Evolutionary conservation across 2,797 vertebrate genomes (phyloP).

Genomic region (Notamacropus eugenii): DNA sequence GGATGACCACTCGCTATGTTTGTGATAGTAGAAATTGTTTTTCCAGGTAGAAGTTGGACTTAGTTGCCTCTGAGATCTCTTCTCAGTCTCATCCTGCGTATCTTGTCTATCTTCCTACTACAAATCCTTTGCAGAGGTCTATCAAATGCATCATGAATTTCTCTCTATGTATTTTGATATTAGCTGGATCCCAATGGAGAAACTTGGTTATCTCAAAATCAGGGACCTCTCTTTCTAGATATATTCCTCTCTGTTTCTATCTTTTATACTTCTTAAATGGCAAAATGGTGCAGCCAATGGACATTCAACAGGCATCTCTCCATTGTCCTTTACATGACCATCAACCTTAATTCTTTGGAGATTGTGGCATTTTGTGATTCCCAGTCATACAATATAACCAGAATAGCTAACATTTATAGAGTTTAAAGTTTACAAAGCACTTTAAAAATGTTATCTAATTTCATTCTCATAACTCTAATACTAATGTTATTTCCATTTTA

Average conservation of each 20-base stretch:
- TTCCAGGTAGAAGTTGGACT: background rate
- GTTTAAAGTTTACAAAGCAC: background rate
- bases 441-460: background rate
- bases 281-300: background rate
- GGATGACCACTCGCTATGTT: background rate
- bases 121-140: background rate
- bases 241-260: background rate
- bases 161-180: background rate
- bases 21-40: background rate
- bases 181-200: background rate
- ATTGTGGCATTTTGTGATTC: background rate
- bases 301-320: background rate
- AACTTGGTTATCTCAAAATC: background rate
- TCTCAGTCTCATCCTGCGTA: background rate
- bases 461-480: background rate
- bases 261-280: background rate
- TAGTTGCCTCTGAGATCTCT: background rate
- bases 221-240: background rate
- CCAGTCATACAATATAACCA: background rate
- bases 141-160: background rate
- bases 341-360: background rate
- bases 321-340: background rate
- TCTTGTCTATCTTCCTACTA: background rate
- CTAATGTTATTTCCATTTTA: background rate
- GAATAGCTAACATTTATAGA: background rate